Base-by-base conservation (phyloP, 2,797 vertebrate species). In the Takifugu rubripes region DNA sequence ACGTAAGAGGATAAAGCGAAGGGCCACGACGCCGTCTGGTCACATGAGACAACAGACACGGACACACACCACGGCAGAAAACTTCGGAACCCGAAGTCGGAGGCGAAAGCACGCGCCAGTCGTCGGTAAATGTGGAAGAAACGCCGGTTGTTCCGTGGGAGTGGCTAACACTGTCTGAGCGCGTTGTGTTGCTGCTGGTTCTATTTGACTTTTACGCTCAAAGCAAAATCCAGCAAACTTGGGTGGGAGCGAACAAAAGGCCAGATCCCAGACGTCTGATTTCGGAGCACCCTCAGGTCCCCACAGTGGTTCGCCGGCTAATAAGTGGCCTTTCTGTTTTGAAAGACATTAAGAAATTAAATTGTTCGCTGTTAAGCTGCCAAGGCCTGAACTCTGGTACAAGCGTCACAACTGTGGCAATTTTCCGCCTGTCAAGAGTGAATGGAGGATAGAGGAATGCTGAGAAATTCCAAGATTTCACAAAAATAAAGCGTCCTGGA, bases 1-100 rank as follows among this genome's bases (percentile, higher is more conserved):
- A 85, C 56, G 62, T 78, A 85, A 85, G 68, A 76, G 79, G 79
- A 82, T 82, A 54, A 82, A 81, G 40, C 0, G n/a, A 46, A 5
- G 72, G 70, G 62, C 66, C 73, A 52, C 72, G 52, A 70, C 54
- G 31, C 56, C 16, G 77, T 72, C 77, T 61, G 65, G 17, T 68
- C 67, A 67, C 68, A 31, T 55, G 68, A 69, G 53, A 64, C 47
- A 1, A 6, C 62, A 68, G 56, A 66, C 45, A 36, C 7, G 26
- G 65, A 64, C 58, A 56, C 24, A 25, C 44, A 53, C 40, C 66
- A 61, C 0, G 25, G 56, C 57, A 12, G 24, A 7, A 58, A 66
- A 46, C 33, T 24, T 9, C 33, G 1, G 5, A n/a, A 44, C 31
- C 15, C 6, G 15, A 25, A 48, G 43, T 46, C 17, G 49, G 0